Percentiles rank a stretch among this genome's conserved stretches.
Conservation (phyloP, 2,888 invertebrate genomes). For the Catocala fraxini region DNA sequence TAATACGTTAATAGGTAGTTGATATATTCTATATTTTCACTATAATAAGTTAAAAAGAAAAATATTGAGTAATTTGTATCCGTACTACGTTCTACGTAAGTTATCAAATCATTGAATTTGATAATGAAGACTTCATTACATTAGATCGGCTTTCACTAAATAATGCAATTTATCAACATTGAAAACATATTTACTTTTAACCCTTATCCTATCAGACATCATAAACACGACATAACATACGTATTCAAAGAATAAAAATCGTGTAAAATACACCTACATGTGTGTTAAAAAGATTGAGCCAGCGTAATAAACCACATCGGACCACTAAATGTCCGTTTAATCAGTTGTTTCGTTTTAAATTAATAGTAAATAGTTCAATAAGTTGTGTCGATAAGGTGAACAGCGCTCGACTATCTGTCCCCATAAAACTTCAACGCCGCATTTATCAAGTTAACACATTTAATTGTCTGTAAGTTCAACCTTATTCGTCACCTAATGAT, state of each 20-base stretch:
- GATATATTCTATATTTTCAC: too few species aligned
- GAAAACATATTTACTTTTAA: slow-evolving; percentile 7
- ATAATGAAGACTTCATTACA: background rate
- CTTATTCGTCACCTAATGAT: slow-evolving; percentile 52
- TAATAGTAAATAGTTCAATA: slow-evolving; percentile 57
- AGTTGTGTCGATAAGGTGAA: slow-evolving; percentile 51
- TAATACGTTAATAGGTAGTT: too few species aligned
- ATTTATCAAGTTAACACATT: slow-evolving; percentile 55
- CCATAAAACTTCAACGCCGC: slow-evolving; percentile 47
- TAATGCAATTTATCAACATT: slow-evolving; percentile 6
- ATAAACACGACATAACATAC: slow-evolving; percentile 9
- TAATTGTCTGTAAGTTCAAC: slow-evolving; percentile 52
- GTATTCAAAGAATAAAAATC: slow-evolving; percentile 11
- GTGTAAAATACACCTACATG: slow-evolving; percentile 15
- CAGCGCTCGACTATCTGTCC: slow-evolving; percentile 42
- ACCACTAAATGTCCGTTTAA: slow-evolving; percentile 49
- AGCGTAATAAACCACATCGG: slow-evolving; percentile 34
- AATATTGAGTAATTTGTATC: too few species aligned
- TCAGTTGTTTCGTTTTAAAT: slow-evolving; percentile 49
- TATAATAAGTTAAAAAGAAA: too few species aligned
- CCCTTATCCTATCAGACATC: slow-evolving; percentile 7
- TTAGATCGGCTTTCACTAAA: background rate
- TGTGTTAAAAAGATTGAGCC: slow-evolving; percentile 19
- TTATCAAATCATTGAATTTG: background rate
- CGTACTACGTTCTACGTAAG: background rate